Conservation (phyloP, 2,113 vertebrate species). For the Centrocercus urophasianus region DNA sequence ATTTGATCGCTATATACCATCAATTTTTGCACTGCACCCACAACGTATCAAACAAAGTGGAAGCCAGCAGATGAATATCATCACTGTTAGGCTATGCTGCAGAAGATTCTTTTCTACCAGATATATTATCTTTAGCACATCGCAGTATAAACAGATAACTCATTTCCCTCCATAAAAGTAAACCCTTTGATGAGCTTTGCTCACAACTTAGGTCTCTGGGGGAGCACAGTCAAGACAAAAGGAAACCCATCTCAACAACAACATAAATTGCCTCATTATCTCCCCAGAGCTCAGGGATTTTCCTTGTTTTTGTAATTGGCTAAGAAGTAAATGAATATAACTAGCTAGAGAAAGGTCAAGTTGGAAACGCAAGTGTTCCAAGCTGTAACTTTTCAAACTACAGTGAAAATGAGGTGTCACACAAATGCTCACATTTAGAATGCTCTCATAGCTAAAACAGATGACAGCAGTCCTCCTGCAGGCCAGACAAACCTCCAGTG, state of each 20-base stretch:
- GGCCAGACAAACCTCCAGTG: not conserved
- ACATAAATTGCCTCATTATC: not conserved
- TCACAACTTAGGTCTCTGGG: not conserved
- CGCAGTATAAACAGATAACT: not conserved
- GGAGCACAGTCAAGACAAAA: not conserved
- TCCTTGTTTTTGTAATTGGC: not conserved
- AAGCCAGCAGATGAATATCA: not conserved
- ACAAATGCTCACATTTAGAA: not conserved
- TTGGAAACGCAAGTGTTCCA: not conserved
- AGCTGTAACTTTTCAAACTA: not conserved
- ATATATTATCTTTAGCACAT: not conserved
- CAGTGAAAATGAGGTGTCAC: not conserved
- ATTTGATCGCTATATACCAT: not conserved
- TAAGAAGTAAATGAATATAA: not conserved
- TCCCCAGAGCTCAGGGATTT: not conserved
- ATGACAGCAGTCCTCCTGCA: not conserved
- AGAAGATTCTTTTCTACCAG: not conserved
- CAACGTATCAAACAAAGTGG: constrained; percentile 24
- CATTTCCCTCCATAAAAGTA: not conserved
- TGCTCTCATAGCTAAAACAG: not conserved
- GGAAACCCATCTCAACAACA: not conserved
- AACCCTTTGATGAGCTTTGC: not conserved
- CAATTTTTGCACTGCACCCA: constrained; percentile 1
- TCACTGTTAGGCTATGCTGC: not conserved
- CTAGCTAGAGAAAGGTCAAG: not conserved